Evolutionary conservation across 2,888 invertebrate species (phyloP), one percentile per base, ranked within the genome.

Genomic region (Margaritifera margaritifera): DNA sequence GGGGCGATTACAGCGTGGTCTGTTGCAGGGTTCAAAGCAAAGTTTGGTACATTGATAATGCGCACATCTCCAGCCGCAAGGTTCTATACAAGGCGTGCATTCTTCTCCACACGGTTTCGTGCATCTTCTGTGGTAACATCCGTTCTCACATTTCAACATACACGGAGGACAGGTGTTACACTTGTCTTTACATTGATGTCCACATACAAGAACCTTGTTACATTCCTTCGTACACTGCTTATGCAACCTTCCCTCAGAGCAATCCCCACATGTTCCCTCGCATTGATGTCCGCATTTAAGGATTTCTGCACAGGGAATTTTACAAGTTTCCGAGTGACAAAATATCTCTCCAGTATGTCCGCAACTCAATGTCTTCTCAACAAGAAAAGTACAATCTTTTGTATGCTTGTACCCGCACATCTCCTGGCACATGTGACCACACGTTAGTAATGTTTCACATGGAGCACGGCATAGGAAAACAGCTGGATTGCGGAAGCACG

Each of bases 1-100:
- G n/a, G 71, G 71, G n/a, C 65, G 55, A 68, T 80, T 62, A 63
- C 79, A 85, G 31, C 82, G 80, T 4, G 71, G 80, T 24, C 90
- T 78, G 60, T 88, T 80, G 73, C 91, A 91, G 1, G 80, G 70
- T 69, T 90, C 84, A 6, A 77, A 70, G 75, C 91, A 90, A 5
- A 78, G 66, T 52, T 75, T 79, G 0, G 66, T 75, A 65, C 89
- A 90, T 54, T 67, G 68, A 27, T 79, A 75, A 69, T 89, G 88
- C 1, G 64, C 25, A 72, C 90, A 90, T 6, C 68, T 51, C 86
- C 90, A 89, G 0, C 64, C 60, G 71, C 91, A 91, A n/a, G 71
- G 81, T 69, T 90, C 87, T 31, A 57, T 78, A 76, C 91, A 91
- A 15, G 73, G 73, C 11, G 68, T 66, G 69, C 89, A 89, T 5